Base-by-base conservation (phyloP, 2,797 vertebrate genomes). In the Parambassis ranga region DNA sequence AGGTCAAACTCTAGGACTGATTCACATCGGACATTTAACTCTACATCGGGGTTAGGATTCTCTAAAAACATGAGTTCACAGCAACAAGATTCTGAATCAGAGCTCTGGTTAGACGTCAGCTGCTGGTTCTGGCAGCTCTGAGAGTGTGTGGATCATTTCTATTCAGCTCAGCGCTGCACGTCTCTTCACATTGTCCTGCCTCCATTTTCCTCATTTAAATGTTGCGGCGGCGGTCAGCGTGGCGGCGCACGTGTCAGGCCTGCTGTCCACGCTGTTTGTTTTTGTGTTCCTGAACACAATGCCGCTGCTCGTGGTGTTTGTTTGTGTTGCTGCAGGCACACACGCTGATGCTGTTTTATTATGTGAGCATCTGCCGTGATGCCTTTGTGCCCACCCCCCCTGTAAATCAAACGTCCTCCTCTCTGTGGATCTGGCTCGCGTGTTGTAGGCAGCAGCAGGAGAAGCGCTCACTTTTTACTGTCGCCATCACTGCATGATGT, bases 391-490 rank as follows among this genome's bases (percentile, higher is more conserved):
- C 24, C 43, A 14, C 1, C 27, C 24, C 23, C 27, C 50, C 7
- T 38, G 19, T 62, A 74, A 71, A 74, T 56, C 44, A 74, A 63
- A 76, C 38, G 30, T 23, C 22, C 33, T 23, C 22, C 33, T 50
- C 66, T 48, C 19, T 67, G 50, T 53, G 59, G 41, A 71, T 51
- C 70, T 68, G 28, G 23, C 37, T 42, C 66, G 52, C 33, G 36
- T 65, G 72, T 72, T 50, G 27, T 10, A 37, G 43, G 68, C 31
- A 58, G 56, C 65, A 39, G 52, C n/a, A 11, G 48, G 43, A 66
- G 32, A 51, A 31, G 19, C 33, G 43, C 30, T 65, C 22, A 15
- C 35, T 36, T 65, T 63, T 65, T 63, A 37, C 32, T 56, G 24
- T 55, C 6, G 14, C 0, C 1, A 47, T 37, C 22, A 11, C 41